Conservation (phyloP, 2,113 vertebrate genomes). For the Brienomyrus longianalis region DNA sequence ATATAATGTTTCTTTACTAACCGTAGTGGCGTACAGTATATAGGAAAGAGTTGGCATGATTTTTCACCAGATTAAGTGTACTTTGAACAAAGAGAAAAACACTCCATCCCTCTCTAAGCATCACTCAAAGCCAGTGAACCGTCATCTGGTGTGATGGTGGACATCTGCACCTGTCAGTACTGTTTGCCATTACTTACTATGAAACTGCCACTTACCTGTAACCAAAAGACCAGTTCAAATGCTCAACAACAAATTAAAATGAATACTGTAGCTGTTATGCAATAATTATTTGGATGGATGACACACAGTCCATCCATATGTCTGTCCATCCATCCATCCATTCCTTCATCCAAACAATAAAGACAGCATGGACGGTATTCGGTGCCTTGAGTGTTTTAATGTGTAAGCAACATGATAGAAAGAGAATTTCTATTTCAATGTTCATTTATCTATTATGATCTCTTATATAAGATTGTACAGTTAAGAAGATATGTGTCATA, state of each 20-base stretch:
- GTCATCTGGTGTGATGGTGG: neutral
- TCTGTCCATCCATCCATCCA: neutral
- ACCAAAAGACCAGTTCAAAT: neutral
- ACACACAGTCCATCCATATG: neutral
- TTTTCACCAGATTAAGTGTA: neutral
- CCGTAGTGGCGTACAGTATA: neutral
- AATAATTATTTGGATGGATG: neutral
- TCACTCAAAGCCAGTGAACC: neutral
- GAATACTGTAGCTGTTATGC: neutral
- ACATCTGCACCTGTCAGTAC: neutral
- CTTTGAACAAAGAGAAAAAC: neutral
- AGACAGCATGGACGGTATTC: conserved; percentile 19
- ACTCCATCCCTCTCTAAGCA: neutral
- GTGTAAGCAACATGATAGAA: conserved; percentile 18
- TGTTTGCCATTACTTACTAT: neutral
- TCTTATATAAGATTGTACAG: conserved; percentile 12
- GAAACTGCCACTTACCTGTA: neutral
- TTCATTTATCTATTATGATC: conserved; percentile 8
- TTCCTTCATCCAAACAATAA: conserved; percentile 1
- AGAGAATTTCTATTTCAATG: conserved; percentile 19
- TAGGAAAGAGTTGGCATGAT: neutral
- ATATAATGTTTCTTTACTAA: neutral
- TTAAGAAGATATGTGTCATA: conserved; percentile 14
- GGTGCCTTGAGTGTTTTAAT: conserved; percentile 37
- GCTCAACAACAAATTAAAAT: neutral